phyloP scores from a whole-genome alignment of 2,888 invertebrate genomes.

The Coelopa pilipes region DNA sequence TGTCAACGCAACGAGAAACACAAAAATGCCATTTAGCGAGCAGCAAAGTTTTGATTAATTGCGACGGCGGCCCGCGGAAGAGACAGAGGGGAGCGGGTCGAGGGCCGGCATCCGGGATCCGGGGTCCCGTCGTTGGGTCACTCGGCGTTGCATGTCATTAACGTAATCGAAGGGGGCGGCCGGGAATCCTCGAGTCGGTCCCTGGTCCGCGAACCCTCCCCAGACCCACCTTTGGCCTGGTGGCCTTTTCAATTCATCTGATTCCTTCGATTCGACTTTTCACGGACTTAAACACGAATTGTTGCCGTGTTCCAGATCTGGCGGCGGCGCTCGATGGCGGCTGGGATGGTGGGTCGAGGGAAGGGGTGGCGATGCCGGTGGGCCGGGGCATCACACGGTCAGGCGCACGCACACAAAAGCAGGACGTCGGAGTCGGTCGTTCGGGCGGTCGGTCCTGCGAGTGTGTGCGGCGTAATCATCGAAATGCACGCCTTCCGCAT shows the following conservation, averaged over 20 bases:
- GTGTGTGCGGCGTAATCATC: constrained; percentile 46
- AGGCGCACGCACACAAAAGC: constrained; percentile 39
- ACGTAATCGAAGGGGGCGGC: constrained; percentile 24
- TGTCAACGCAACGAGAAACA: constrained; percentile 48
- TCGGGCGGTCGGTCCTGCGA: neutral
- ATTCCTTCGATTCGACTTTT: constrained; percentile 19
- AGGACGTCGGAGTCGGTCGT: constrained; percentile 22
- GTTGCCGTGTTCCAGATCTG: constrained; percentile 18
- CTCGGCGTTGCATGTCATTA: constrained; percentile 25
- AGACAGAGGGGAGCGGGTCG: neutral
- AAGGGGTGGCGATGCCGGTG: neutral
- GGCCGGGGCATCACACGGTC: constrained; percentile 22
- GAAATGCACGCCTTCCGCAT: constrained; percentile 51
- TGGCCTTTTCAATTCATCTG: constrained; percentile 17
- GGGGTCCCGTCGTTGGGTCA: constrained; percentile 2
- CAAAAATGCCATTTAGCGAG: constrained; percentile 61
- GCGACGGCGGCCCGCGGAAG: constrained; percentile 45
- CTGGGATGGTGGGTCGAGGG: too few relatives aligned
- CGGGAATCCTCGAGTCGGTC: neutral
- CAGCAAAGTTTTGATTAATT: constrained; percentile 64
- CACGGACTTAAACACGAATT: neutral
- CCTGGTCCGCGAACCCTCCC: neutral
- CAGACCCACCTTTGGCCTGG: neutral
- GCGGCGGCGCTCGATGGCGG: neutral
- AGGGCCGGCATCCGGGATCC: neutral